Percentiles rank a stretch among this genome's conserved stretches.
Evolutionary conservation across 2,888 invertebrate species (phyloP).

Genomic region (Napeogenes sylphis): DNA sequence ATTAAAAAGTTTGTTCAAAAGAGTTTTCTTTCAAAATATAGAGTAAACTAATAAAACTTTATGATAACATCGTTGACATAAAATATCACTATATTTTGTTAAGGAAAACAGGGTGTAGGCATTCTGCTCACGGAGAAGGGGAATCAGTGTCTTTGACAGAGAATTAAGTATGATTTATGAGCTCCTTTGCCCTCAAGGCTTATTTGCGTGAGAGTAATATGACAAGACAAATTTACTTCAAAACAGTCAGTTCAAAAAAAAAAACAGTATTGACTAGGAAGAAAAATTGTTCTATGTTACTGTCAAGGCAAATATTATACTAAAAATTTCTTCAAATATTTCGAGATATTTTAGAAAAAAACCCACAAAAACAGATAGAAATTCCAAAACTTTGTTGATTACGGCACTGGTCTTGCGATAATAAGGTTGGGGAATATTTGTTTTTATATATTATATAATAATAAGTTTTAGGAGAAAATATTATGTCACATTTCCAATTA

Average conservation of each 20-base stretch:
- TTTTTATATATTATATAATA: no score
- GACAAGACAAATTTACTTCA: constrained; percentile 25
- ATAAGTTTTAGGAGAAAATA: no score
- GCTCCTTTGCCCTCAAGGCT: constrained; percentile 49
- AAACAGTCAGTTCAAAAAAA: constrained; percentile 6
- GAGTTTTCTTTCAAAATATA: not conserved
- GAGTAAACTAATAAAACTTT: constrained; percentile 8
- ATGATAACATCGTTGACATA: constrained; percentile 23
- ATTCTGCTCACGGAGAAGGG: constrained; percentile 64
- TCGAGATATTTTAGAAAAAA: not conserved
- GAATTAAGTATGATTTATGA: constrained; percentile 72
- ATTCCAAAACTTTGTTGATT: not conserved
- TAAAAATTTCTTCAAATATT: constrained; percentile 10
- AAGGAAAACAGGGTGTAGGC: constrained; percentile 44
- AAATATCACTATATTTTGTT: constrained; percentile 22
- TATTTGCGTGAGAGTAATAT: constrained; percentile 50
- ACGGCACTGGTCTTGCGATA: no score
- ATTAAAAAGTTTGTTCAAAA: no score
- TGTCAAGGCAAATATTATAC: constrained; percentile 6
- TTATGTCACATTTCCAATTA: not conserved
- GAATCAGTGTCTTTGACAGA: constrained; percentile 49
- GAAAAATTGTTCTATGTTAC: constrained; percentile 6
- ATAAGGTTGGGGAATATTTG: no score
- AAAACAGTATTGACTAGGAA: constrained; percentile 1
- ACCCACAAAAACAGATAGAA: not conserved